Conservation (phyloP, 2,888 invertebrate species). For the Antheraea assamensis region DNA sequence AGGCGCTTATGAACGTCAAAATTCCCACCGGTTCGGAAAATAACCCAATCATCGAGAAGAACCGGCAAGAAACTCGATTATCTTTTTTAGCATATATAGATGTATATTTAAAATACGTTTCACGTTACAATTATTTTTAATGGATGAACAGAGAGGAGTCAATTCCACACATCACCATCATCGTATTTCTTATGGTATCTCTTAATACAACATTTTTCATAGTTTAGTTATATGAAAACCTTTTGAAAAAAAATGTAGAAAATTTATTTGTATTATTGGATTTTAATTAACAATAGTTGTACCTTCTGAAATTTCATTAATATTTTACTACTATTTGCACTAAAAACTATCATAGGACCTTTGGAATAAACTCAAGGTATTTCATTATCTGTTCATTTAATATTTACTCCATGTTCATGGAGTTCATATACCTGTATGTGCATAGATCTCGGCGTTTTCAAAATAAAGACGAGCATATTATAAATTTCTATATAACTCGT, state of each 20-base stretch:
- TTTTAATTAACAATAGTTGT: neutral
- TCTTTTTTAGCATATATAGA: too few species aligned
- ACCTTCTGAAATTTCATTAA: neutral
- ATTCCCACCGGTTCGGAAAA: too few species aligned
- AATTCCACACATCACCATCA: too few species aligned
- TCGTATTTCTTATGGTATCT: neutral
- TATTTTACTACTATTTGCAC: too few species aligned
- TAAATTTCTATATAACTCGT: neutral
- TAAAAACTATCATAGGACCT: neutral
- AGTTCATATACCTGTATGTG: neutral
- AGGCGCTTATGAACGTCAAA: too few species aligned
- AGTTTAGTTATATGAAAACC: neutral
- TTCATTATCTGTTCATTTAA: neutral
- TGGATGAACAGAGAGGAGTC: too few species aligned
- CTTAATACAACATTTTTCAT: neutral
- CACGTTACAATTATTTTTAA: too few species aligned
- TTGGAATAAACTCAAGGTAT: neutral
- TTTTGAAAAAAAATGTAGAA: neutral
- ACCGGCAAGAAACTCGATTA: too few species aligned
- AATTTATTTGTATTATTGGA: neutral
- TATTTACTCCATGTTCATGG: neutral
- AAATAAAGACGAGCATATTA: neutral
- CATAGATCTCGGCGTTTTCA: neutral
- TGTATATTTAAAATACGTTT: too few species aligned
- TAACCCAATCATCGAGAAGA: too few species aligned